phyloP scores from a whole-genome alignment of 2,113 vertebrate genomes.

The Todiramphus chloris region DNA sequence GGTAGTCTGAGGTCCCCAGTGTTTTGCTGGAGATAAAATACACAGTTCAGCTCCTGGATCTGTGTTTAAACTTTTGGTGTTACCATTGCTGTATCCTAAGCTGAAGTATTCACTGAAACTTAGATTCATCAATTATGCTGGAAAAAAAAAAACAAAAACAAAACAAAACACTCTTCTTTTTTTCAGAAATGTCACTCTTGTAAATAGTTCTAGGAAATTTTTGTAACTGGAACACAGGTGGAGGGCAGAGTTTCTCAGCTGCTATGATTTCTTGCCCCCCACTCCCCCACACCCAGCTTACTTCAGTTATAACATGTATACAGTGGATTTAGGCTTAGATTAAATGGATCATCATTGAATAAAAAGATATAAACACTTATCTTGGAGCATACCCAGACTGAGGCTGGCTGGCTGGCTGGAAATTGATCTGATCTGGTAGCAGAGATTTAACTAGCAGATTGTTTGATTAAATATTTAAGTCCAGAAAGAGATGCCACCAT shows the following conservation, averaged over 20 bases:
- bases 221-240: conserved; percentile 65
- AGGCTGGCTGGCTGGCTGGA: conserved; percentile 34
- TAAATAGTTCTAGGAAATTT: conserved; percentile 62
- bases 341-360: conserved; percentile 45
- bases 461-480: conserved; percentile 46
- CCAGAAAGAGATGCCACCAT: conserved; percentile 47
- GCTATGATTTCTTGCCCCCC: conserved; percentile 48
- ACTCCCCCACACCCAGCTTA: neutral
- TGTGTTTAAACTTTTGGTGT: neutral
- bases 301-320: conserved; percentile 47
- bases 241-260: conserved; percentile 63
- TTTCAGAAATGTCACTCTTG: conserved; percentile 57
- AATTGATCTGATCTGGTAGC: neutral
- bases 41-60: neutral
- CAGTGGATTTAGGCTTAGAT: conserved; percentile 45
- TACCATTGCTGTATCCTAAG: conserved; percentile 37
- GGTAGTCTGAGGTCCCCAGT: neutral
- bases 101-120: conserved; percentile 42
- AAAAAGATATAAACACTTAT: neutral
- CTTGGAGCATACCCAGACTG: neutral
- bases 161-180: neutral
- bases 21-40: neutral
- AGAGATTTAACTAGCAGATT: conserved; percentile 2
- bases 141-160: accelerated
- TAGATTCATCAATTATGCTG: neutral